Base-by-base conservation (phyloP, 2,888 invertebrate species). In the Euplexia lucipara region DNA sequence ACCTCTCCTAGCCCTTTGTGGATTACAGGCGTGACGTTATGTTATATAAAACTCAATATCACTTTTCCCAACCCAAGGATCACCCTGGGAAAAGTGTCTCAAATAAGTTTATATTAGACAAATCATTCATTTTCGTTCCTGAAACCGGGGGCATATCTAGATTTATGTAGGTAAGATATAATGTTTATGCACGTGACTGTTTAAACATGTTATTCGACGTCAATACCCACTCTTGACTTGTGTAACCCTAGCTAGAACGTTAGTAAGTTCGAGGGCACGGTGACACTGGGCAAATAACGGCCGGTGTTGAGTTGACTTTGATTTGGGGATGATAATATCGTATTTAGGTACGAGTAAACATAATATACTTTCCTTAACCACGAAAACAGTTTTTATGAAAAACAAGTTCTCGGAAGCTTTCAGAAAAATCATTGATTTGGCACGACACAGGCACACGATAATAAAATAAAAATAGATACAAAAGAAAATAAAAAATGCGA, bases 271-370 rank as follows among this genome's bases (percentile, higher is more conserved):
- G 51, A 51, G 60, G 70, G 22, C 47, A 30, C 20, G 2, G 12
- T 52, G 51, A 56, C 53, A 71, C 32, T 47, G 30, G 4, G 30
- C 34, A 71, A 71, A 75, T 16, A 69, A 10, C 16, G 34, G n/a
- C 34, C 18, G 22, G 2, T 42, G 26, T 51, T 34, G 30, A 47
- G 20, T 53, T 52, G 53, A 45, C 58, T 35, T 30, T 53, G 68
- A 54, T 68, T 68, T 67, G 68, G 41, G 39, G 22, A 49, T 30
- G 52, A 74, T 56, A 10, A 8, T 32, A 69, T 44, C 10, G 48
- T 34, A 14, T 9, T 16, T 18, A 26, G 26, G 26, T 16, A 39
- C 7, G n/a, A 5, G n/a, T 42, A 57, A 48, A 53, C 30, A 52
- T n/a, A n/a, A n/a, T n/a, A n/a, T 8, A 45, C 16, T 37, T 26